These are phyloP conservation scores for Aramus guarauna DNA, from an alignment of 2,113 vertebrate genomes.

Conservation along the genomic window DNA sequence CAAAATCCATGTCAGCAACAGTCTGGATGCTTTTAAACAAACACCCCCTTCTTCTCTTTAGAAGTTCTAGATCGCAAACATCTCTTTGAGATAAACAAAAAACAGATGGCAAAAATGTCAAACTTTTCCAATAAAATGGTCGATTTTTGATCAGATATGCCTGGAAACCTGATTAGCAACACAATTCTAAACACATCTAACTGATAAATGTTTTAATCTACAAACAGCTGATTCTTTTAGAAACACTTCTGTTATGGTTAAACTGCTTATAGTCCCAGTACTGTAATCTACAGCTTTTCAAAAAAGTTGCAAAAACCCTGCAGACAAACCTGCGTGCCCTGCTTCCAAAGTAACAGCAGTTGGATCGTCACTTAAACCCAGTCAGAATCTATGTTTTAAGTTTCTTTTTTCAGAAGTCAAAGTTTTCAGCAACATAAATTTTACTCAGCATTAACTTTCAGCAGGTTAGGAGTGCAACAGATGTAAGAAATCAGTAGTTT, in stretches of 20 bases:
- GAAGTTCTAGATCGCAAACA: not conserved
- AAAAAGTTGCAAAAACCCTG: not conserved
- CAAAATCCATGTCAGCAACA: not conserved
- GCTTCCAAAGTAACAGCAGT: not conserved
- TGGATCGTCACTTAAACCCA: not conserved
- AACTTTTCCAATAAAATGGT: not conserved
- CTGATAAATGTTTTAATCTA: not conserved
- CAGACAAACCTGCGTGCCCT: not conserved
- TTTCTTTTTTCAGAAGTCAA: not conserved
- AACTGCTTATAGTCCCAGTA: not conserved
- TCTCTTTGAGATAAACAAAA: not conserved
- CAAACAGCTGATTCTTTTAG: not conserved
- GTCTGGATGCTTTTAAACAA: slow-evolving; percentile 10
- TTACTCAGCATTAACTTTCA: not conserved
- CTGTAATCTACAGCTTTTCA: not conserved
- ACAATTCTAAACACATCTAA: not conserved
- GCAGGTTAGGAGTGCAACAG: not conserved
- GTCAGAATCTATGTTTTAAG: not conserved
- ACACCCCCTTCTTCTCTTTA: not conserved
- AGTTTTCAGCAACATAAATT: not conserved
- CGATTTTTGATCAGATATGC: not conserved
- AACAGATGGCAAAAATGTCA: not conserved
- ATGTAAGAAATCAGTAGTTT: not conserved
- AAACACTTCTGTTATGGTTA: not conserved
- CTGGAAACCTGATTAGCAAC: not conserved